Percentiles rank a stretch among this genome's conserved stretches.
phyloP scores from a whole-genome alignment of 2,797 vertebrate genomes.

The Echeneis naucrates region DNA sequence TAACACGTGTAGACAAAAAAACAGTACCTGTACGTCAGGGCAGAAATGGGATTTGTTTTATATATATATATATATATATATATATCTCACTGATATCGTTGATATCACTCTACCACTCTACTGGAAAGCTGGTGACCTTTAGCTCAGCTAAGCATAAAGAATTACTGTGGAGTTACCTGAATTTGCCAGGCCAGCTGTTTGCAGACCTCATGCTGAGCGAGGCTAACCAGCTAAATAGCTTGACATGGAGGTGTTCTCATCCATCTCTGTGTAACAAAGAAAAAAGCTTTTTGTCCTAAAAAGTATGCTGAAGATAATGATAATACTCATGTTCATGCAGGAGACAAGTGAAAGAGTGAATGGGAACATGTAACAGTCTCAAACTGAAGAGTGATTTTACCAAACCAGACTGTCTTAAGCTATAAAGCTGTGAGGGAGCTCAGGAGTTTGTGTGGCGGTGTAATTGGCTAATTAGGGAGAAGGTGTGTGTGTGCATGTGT shows the following conservation, averaged over 20 bases:
- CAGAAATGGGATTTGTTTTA: neutral
- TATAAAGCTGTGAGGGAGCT: slow-evolving; percentile 65
- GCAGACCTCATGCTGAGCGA: neutral
- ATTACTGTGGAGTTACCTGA: no score
- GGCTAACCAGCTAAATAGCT: neutral
- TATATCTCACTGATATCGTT: no score
- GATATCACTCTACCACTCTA: no score
- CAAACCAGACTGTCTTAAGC: slow-evolving; percentile 49
- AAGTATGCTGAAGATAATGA: slow-evolving; percentile 19
- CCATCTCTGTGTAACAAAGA: neutral
- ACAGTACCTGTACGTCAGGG: neutral
- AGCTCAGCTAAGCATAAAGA: slow-evolving; percentile 4
- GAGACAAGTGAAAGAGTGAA: slow-evolving; percentile 1
- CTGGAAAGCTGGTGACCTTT: no score
- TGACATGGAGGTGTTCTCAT: neutral
- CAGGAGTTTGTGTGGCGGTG: slow-evolving; percentile 37
- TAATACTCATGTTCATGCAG: neutral
- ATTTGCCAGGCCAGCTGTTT: neutral
- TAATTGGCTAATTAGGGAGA: slow-evolving; percentile 71
- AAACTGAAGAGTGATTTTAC: slow-evolving; percentile 48
- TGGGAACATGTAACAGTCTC: slow-evolving; percentile 15
- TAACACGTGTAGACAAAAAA: slow-evolving; percentile 10
- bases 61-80: no score
- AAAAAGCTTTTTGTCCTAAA: neutral
- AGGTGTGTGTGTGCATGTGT: slow-evolving; percentile 33